Percentiles rank a stretch among this genome's conserved stretches.
Evolutionary conservation across 2,113 vertebrate genomes (phyloP).

Genomic region (Pycnonotus jocosus): DNA sequence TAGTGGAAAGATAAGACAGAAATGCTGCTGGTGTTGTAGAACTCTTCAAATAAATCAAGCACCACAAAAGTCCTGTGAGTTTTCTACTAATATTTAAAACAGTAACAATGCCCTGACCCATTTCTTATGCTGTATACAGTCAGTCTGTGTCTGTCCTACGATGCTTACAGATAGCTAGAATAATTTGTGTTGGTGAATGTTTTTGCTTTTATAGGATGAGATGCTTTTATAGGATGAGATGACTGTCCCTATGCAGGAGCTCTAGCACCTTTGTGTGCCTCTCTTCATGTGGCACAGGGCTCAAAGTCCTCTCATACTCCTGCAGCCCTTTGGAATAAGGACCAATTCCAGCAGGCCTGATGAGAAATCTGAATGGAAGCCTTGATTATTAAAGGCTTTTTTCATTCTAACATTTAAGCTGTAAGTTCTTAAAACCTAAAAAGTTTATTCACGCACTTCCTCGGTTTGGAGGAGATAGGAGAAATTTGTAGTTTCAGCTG

Average conservation of each 20-base stretch:
- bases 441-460: not conserved
- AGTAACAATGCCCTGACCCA: not conserved
- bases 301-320: not conserved
- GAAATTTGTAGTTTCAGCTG: rapidly evolving
- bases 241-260: not conserved
- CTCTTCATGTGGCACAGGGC: not conserved
- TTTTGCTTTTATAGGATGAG: not conserved
- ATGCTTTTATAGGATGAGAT: not conserved
- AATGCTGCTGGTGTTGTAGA: not conserved
- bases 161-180: not conserved
- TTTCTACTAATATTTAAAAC: not conserved
- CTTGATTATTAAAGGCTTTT: not conserved
- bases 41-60: not conserved
- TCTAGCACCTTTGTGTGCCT: not conserved
- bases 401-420: not conserved
- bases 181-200: not conserved
- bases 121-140: not conserved
- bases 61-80: not conserved
- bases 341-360: not conserved
- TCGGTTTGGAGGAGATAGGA: not conserved
- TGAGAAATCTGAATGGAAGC: not conserved
- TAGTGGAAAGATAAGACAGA: not conserved
- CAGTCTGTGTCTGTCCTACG: not conserved
- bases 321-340: not conserved
- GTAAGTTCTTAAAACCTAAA: not conserved